A percentile compares a stretch with the other conserved stretches of the same genome.
Conservation (phyloP, 2,797 vertebrate genomes). For the Leptoclinus maculatus region DNA sequence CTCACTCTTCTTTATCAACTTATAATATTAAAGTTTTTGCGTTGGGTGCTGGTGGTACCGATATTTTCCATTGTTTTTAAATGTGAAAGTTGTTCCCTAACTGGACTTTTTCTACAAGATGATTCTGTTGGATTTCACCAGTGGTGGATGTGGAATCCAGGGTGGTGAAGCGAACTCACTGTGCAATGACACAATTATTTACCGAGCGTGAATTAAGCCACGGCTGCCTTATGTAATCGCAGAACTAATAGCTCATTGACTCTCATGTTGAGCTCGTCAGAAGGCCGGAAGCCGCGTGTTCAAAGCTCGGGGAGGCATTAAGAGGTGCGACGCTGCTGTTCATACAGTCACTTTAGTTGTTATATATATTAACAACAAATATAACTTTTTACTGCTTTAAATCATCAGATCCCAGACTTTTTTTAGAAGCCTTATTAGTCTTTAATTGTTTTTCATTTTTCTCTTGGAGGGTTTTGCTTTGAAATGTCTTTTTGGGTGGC, state of each 20-base stretch:
- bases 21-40: neutral
- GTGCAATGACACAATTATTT: slow-evolving; percentile 60
- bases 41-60: neutral
- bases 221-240: slow-evolving; percentile 39
- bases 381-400: slow-evolving; percentile 54
- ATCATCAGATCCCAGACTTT: slow-evolving; percentile 59
- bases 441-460: slow-evolving; percentile 62
- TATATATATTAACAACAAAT: slow-evolving; percentile 2
- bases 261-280: neutral
- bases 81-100: neutral
- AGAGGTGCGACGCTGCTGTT: neutral
- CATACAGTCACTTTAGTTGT: neutral
- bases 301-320: slow-evolving; percentile 1
- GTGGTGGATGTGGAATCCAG: slow-evolving; percentile 35
- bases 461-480: slow-evolving; percentile 58
- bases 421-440: slow-evolving; percentile 58
- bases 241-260: slow-evolving; percentile 16
- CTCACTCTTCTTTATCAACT: neutral
- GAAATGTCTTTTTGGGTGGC: slow-evolving; percentile 52
- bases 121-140: neutral
- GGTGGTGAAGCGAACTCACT: slow-evolving; percentile 34
- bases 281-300: neutral
- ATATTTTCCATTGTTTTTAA: neutral
- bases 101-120: neutral
- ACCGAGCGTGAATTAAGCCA: slow-evolving; percentile 49